phyloP scores from a whole-genome alignment of 1,140 invertebrate species.

The Hycleus cichorii region DNA sequence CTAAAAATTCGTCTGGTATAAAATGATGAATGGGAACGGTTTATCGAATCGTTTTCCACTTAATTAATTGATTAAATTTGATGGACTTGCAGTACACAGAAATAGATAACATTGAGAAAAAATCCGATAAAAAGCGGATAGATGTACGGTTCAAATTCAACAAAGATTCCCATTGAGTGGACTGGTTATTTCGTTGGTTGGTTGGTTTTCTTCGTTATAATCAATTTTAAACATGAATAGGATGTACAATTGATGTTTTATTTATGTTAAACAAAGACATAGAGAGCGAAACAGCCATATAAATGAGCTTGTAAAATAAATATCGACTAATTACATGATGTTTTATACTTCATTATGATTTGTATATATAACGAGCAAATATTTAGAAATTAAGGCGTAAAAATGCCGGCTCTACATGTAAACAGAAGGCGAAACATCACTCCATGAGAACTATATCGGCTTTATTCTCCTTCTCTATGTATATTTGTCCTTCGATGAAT shows the following conservation, averaged over 20 bases:
- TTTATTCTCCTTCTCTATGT: no score
- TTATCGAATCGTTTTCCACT: constrained; percentile 8
- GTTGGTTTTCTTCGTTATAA: no score
- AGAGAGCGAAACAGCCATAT: constrained; percentile 1
- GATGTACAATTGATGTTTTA: constrained; percentile 1
- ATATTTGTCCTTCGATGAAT: no score
- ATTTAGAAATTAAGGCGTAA: constrained; percentile 23
- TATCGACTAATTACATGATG: constrained; percentile 20
- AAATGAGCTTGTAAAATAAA: constrained; percentile 5
- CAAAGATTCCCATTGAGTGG: constrained; percentile 8
- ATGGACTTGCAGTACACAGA: no score
- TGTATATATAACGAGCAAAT: constrained; percentile 26
- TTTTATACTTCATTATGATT: constrained; percentile 23
- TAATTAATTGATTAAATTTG: constrained; percentile 3
- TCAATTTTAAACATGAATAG: neutral
- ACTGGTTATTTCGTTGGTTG: neutral
- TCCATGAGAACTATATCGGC: no score
- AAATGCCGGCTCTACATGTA: constrained; percentile 18
- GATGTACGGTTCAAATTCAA: neutral
- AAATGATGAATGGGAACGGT: constrained; percentile 4
- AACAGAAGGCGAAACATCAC: constrained; percentile 6
- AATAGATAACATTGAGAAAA: constrained; percentile 3
- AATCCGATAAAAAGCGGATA: neutral
- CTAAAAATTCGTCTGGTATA: no score
- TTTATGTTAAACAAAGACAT: constrained; percentile 5